These are phyloP conservation scores for Hephaestus fuliginosus DNA, from an alignment of 2,797 vertebrate genomes.

Conservation along the genomic window DNA sequence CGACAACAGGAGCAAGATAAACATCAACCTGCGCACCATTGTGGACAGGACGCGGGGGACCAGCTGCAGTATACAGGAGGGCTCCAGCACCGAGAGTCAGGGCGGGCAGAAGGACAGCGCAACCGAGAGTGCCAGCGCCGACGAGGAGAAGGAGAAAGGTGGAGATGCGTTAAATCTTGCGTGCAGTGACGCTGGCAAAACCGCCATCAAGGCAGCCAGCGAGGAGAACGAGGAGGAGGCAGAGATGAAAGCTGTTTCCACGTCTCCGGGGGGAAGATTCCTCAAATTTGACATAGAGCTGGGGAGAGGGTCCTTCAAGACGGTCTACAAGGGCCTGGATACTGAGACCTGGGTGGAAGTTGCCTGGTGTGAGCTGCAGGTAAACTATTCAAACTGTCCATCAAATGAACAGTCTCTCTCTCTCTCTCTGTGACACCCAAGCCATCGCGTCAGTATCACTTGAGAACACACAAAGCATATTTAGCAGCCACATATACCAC, in stretches of 20 bases:
- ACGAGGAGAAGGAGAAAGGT: slow-evolving; percentile 86
- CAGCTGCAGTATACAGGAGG: slow-evolving; percentile 70
- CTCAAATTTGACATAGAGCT: slow-evolving; percentile 99
- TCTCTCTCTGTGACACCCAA: background rate
- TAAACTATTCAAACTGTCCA: slow-evolving; percentile 68
- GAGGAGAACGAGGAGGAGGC: slow-evolving; percentile 97
- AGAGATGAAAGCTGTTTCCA: slow-evolving; percentile 96
- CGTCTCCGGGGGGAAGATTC: slow-evolving; percentile 95
- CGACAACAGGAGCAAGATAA: slow-evolving; percentile 85
- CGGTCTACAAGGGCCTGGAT: slow-evolving; percentile 98
- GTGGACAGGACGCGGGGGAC: slow-evolving; percentile 87
- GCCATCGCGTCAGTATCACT: background rate
- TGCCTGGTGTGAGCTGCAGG: slow-evolving; percentile 99
- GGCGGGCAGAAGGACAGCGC: slow-evolving; percentile 74
- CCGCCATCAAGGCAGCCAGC: slow-evolving; percentile 77
- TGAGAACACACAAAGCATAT: background rate
- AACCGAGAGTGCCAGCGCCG: slow-evolving; percentile 80
- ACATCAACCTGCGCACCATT: slow-evolving; percentile 89
- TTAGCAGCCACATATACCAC: background rate
- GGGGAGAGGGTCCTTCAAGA: slow-evolving; percentile 98
- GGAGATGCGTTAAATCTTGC: slow-evolving; percentile 74
- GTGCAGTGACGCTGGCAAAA: slow-evolving; percentile 78
- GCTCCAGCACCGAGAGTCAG: slow-evolving; percentile 82
- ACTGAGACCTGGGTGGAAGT: slow-evolving; percentile 99
- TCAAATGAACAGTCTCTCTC: slow-evolving; percentile 6